These are phyloP conservation scores for Pelochelys cantorii DNA, from an alignment of 2,797 vertebrate genomes.

Conservation along the genomic window DNA sequence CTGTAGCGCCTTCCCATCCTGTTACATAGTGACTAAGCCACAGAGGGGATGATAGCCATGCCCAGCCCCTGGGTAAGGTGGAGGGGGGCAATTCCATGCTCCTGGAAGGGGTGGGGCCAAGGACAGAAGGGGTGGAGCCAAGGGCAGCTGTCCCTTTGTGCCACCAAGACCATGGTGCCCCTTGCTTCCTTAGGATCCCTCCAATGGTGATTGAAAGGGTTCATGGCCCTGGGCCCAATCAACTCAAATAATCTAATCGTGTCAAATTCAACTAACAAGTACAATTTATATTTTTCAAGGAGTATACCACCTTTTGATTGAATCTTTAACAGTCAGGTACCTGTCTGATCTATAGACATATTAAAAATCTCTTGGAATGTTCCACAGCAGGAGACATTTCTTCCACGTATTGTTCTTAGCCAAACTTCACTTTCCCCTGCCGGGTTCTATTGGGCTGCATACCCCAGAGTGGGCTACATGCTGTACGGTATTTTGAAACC, in stretches of 20 bases:
- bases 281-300: neutral
- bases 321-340: neutral
- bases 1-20: conserved; percentile 40
- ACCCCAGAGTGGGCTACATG: neutral
- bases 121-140: too few relatives aligned
- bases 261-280: neutral
- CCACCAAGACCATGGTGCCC: too few relatives aligned
- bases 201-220: too few relatives aligned
- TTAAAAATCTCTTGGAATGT: conserved; percentile 2
- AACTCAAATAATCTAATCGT: neutral
- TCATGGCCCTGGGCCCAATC: neutral
- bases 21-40: neutral
- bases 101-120: too few relatives aligned
- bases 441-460: neutral
- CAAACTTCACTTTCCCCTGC: neutral
- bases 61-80: too few relatives aligned
- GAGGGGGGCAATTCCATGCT: too few relatives aligned
- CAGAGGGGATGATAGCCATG: too few relatives aligned
- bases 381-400: neutral
- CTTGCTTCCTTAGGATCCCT: too few relatives aligned
- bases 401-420: neutral
- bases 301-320: neutral
- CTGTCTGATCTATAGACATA: neutral
- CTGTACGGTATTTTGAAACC: neutral
- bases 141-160: too few relatives aligned